Evolutionary conservation across 2,888 invertebrate species (phyloP).

Genomic region (Drosophila falleni): DNA sequence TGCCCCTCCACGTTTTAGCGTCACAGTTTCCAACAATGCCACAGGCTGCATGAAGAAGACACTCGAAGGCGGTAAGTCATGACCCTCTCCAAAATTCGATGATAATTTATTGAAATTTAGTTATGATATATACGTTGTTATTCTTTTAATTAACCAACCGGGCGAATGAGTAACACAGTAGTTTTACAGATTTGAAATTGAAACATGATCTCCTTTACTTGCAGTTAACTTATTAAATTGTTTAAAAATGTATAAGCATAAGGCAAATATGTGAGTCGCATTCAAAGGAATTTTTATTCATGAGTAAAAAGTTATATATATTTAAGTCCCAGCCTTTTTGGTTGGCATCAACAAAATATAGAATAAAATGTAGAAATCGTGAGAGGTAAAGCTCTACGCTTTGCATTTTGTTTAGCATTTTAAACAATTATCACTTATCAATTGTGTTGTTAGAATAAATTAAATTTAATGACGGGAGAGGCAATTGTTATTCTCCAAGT

Average conservation of each 20-base stretch:
- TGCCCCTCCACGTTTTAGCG: constrained; percentile 76
- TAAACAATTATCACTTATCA: constrained; percentile 39
- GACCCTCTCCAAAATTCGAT: background rate
- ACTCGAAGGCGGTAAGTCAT: constrained; percentile 80
- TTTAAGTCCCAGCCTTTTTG: constrained; percentile 16
- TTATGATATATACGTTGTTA: constrained; percentile 48
- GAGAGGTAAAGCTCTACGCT: constrained; percentile 12
- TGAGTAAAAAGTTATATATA: background rate
- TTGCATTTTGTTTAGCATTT: constrained; percentile 40
- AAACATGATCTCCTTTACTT: too few relatives aligned
- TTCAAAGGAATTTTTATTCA: background rate
- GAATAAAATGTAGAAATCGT: constrained; percentile 17
- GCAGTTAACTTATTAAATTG: too few relatives aligned
- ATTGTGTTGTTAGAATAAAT: constrained; percentile 1
- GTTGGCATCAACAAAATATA: constrained; percentile 10
- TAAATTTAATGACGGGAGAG: background rate
- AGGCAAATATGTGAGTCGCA: too few relatives aligned
- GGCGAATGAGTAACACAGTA: constrained; percentile 13
- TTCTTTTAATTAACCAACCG: constrained; percentile 40
- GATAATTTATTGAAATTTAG: too few relatives aligned
- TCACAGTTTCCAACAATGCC: constrained; percentile 81
- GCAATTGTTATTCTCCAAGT: background rate
- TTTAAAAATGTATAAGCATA: too few relatives aligned
- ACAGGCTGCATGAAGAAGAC: constrained; percentile 84
- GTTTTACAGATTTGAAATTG: too few relatives aligned